Base-by-base conservation (phyloP, 2,113 vertebrate species). In the Anolis sagrei region DNA sequence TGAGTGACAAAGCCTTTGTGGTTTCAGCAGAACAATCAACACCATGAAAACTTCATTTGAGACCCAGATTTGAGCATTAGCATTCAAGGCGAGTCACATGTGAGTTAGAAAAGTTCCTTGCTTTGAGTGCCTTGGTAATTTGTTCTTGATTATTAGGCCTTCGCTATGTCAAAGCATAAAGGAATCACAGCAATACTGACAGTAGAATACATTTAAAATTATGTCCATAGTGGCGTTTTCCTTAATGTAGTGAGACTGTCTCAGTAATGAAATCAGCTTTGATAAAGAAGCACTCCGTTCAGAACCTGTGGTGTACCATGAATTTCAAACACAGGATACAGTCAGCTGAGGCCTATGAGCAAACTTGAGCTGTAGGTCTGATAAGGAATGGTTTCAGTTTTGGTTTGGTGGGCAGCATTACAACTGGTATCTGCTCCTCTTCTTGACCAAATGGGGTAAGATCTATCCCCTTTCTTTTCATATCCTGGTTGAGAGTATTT, bases 1-100 rank as follows among this genome's bases (percentile, higher is more conserved):
- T 86, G 72, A 76, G 79, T 90, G 80, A 86, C 90, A 94, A 92
- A 25, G 92, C 78, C 49, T 92, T 84, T 70, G 68, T 73, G 39
- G 49, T 7, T 85, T 83, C 86, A 92, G 72, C 82, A 90, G 72
- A 1, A 0, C 27, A 84, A 87, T 76, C 62, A 85, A 80, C 16
- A 84, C 84, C 72, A 91, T 88, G 64, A 95, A 79, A 93, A 90
- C 13, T 87, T 29, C 44, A 77, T 87, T 88, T 92, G 86, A 62
- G 81, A 83, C 44, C 18, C 48, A 87, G 92, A 73, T 29, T 83
- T 9, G 9, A 86, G 64, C 48, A 77, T 89, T 76, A 74, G 21
- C 29, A 86, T 91, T 85, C 88, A 86, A 85, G 86, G 92, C 84
- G 85, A 25, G 19, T 88, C 86, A 75, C 16, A 54, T 78, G 1